Base-by-base conservation (phyloP, 2,113 vertebrate genomes). In the Martes martes region DNA sequence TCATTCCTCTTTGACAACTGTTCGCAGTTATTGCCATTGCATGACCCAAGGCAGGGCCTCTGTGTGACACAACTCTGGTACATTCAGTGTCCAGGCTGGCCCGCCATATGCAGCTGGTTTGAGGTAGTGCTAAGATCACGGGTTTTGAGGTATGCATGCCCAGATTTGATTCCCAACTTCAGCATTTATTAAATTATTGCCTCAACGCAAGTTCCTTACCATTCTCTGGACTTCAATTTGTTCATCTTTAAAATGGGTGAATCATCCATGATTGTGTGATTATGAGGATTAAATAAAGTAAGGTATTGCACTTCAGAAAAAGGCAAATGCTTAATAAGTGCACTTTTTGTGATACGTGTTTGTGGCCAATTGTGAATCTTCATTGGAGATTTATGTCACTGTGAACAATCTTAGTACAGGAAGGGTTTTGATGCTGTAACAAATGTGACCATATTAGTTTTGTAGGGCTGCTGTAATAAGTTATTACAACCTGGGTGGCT, bases 71-170 rank as follows among this genome's bases (percentile, higher is more conserved):
- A 11, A 11, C 24, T 55, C 36, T 6, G 26, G 28, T 36, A 1
- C 1, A 1, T 2, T 55, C 14, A 2, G 31, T 4, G 57, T 23
- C 4, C 19, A 21, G 52, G 21, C 39, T 28, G 28, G 45, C 23
- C 26, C 1, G 0, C 6, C 4, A 0, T 1, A 0, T 2, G n/a
- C 33, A 31, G 65, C 8, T 3, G 7, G 26, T 45, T 31, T 2
- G 1, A 79, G 55, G 19, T 6, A 1, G 31, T 24, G 28, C 39
- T 65, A 6, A 36, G 42, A 26, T 18, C 11, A 1, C 26, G 18
- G 19, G 1, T 86, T 79, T 23, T 1, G 1, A 88, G 76, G 23
- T 11, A 1, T 7, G 6, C 4, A 0, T 26, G 19, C n/a, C 79
- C 36, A 69, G 78, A n/a, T 78, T 69, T 31, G 71, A 90, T 55